phyloP scores from a whole-genome alignment of 1,140 invertebrate species.

The Lamellibrachia luymesi region DNA sequence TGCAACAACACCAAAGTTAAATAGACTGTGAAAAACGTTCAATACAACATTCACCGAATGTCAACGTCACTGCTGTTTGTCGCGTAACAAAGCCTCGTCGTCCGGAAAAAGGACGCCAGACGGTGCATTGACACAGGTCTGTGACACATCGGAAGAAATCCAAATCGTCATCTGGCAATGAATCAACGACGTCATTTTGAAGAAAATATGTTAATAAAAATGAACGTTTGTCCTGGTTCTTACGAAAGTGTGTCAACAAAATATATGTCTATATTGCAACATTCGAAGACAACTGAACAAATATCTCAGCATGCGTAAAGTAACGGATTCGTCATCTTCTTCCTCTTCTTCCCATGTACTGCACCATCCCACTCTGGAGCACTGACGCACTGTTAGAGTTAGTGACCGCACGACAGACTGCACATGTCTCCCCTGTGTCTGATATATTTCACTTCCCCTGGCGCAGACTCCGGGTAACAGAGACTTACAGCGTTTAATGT shows the following conservation, averaged over 20 bases:
- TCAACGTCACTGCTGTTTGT: not conserved
- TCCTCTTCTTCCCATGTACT: no score
- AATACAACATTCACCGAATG: not conserved
- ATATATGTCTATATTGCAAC: not conserved
- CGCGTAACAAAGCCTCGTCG: not conserved
- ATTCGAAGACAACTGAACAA: no score
- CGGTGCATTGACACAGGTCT: not conserved
- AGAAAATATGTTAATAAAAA: not conserved
- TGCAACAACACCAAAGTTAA: not conserved
- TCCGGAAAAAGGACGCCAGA: not conserved
- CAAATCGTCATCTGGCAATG: no score
- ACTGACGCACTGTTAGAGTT: no score
- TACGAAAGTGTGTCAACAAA: not conserved
- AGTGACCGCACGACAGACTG: no score
- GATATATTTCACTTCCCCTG: no score
- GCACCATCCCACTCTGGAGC: no score
- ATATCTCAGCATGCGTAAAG: not conserved
- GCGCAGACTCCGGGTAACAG: no score
- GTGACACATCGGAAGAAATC: not conserved
- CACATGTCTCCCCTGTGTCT: no score
- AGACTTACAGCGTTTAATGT: no score
- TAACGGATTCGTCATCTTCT: not conserved
- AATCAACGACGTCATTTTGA: not conserved
- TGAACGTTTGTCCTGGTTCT: not conserved
- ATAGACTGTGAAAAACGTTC: not conserved